Conservation (phyloP, 2,888 invertebrate genomes). For the Gari tellinella region DNA sequence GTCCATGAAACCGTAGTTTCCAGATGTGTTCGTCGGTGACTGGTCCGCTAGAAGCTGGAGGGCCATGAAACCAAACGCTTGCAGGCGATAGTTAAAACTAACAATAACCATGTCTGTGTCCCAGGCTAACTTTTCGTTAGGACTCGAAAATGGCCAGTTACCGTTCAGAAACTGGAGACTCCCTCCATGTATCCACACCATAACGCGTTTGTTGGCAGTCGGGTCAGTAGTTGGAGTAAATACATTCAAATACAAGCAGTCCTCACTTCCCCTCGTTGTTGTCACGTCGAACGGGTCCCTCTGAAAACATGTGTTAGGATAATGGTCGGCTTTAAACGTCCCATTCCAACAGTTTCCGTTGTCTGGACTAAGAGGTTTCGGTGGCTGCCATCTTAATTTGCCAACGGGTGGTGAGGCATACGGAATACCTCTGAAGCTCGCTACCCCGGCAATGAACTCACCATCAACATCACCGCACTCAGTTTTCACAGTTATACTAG, state of each 20-base stretch:
- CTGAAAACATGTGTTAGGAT: conserved; percentile 66
- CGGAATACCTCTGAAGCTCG: conserved; percentile 70
- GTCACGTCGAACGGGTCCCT: conserved; percentile 43
- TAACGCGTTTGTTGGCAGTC: conserved; percentile 70
- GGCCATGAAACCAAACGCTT: conserved; percentile 91
- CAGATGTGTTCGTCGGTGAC: conserved; percentile 60
- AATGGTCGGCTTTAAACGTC: conserved; percentile 51
- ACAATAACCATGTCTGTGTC: conserved; percentile 93
- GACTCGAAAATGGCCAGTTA: conserved; percentile 82
- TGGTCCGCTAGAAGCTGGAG: conserved; percentile 82
- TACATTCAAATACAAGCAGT: conserved; percentile 68
- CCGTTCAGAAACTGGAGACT: conserved; percentile 65
- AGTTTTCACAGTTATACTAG: conserved; percentile 34
- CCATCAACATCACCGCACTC: conserved; percentile 68
- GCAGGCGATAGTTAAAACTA: conserved; percentile 92
- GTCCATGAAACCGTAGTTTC: conserved; percentile 78
- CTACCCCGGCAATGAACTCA: conserved; percentile 37
- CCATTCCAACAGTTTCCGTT: conserved; percentile 67
- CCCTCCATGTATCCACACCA: conserved; percentile 83
- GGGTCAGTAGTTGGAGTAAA: conserved; percentile 77
- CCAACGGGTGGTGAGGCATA: conserved; percentile 68
- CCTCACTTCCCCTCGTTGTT: conserved; percentile 52
- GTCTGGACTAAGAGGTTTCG: conserved; percentile 33
- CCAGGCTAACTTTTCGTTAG: conserved; percentile 91
- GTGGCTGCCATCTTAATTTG: conserved; percentile 63